Base-by-base conservation (phyloP, 2,113 vertebrate species). In the Anguilla rostrata region DNA sequence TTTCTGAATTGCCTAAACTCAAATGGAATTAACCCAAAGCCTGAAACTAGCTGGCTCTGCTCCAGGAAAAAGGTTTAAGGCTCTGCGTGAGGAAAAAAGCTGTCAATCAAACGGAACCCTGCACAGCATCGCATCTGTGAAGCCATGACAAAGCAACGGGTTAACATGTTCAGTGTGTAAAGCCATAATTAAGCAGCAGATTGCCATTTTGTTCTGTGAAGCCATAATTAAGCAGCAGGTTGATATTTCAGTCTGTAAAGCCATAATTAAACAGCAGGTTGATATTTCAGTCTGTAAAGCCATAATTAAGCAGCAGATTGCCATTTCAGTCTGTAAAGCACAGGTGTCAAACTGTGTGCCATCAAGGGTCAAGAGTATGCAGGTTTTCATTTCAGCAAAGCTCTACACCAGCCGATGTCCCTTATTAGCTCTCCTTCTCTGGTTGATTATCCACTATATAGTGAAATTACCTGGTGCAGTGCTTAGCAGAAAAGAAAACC, bases 201-300 rank as follows among this genome's bases (percentile, higher is more conserved):
- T 60, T 15, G 56, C 5, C 14, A 20, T 14, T 16, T 60, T 2
- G 3, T 20, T 71, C 22, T 71, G 22, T 71, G 26, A 22, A 71
- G 63, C 26, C 18, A 20, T 14, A 14, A 16, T 60, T 20, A 60
- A 22, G 26, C 63, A 71, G 63, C 26, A 26, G 43, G 22, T 26
- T 91, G 87, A 92, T 91, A 56, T n/a, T 3, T 16, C 56, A 60
- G 56, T 60, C 1, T 16, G 56, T 60, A 60, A 60, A 60, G 56
- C 14, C 18, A 20, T 14, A 14, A 16, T 60, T 20, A 60, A 22
- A 5, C 63, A 71, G 63, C 26, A 26, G 43, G 22, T 26, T 91
- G 87, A 3, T 6, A 20, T 14, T 3, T 16, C 56, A 60, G 56
- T 60, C 1, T 16, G 56, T 60, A 60, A 60, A 60, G 56, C 26